These are phyloP conservation scores for Meriones unguiculatus DNA, from an alignment of 2,113 vertebrate species.

Conservation along the genomic window DNA sequence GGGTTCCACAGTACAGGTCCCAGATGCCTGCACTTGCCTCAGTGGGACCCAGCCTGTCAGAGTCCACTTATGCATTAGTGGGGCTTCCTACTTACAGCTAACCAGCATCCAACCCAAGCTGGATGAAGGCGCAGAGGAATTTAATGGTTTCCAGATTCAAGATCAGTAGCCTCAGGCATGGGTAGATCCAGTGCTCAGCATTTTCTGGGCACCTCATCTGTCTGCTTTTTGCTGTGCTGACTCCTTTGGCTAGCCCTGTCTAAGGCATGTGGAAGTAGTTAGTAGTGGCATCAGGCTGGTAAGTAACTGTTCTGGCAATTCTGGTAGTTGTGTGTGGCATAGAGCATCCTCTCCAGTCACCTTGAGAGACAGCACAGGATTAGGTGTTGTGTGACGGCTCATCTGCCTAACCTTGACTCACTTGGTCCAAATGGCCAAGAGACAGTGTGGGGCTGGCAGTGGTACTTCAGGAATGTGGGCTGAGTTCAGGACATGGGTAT, in stretches of 20 bases:
- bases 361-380: background rate
- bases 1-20: background rate
- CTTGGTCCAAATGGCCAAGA: background rate
- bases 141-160: background rate
- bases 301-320: rapidly evolving
- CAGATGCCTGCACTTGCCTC: background rate
- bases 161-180: background rate
- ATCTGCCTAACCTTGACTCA: background rate
- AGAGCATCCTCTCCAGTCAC: background rate
- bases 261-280: rapidly evolving
- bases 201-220: background rate
- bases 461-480: background rate
- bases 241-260: background rate
- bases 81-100: background rate
- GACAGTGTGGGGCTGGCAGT: too few species aligned
- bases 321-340: rapidly evolving
- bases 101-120: background rate
- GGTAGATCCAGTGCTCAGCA: background rate
- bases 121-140: background rate
- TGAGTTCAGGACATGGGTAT: background rate
- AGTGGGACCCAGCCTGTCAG: background rate
- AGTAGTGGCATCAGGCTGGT: background rate
- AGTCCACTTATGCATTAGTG: background rate
- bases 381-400: background rate
- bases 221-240: background rate